phyloP scores from a whole-genome alignment of 2,888 invertebrate species.

The Urechis unicinctus region DNA sequence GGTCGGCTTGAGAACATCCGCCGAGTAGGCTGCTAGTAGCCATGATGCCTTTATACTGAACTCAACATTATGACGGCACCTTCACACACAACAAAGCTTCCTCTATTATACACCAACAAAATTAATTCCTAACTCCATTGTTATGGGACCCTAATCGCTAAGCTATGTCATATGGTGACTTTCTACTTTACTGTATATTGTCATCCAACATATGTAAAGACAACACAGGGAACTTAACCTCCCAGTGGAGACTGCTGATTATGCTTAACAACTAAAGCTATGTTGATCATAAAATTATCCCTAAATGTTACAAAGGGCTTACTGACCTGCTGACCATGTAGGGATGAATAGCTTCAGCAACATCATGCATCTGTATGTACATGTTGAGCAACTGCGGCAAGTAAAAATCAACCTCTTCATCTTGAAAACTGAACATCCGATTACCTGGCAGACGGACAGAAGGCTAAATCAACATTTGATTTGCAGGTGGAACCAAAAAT shows the following conservation, averaged over 20 bases:
- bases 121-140: not conserved
- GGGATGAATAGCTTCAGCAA: conserved; percentile 86
- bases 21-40: conserved; percentile 82
- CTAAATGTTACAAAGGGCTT: not conserved
- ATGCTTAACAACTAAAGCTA: not conserved
- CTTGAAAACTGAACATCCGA: conserved; percentile 90
- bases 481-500: not conserved
- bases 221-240: too few relatives aligned
- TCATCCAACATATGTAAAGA: too few relatives aligned
- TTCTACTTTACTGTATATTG: too few relatives aligned
- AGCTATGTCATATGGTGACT: too few relatives aligned
- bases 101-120: not conserved
- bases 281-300: not conserved
- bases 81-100: conserved; percentile 34
- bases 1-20: conserved; percentile 63
- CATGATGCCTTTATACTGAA: conserved; percentile 94
- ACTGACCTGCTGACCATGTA: conserved; percentile 71
- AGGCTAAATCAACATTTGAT: not conserved
- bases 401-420: conserved; percentile 92
- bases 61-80: conserved; percentile 88
- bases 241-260: not conserved
- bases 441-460: conserved; percentile 72
- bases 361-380: conserved; percentile 96
- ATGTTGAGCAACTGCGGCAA: conserved; percentile 95
- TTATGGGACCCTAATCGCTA: too few relatives aligned